Base-by-base conservation (phyloP, 2,888 invertebrate genomes). In the Melikaiella ostensackeni region DNA sequence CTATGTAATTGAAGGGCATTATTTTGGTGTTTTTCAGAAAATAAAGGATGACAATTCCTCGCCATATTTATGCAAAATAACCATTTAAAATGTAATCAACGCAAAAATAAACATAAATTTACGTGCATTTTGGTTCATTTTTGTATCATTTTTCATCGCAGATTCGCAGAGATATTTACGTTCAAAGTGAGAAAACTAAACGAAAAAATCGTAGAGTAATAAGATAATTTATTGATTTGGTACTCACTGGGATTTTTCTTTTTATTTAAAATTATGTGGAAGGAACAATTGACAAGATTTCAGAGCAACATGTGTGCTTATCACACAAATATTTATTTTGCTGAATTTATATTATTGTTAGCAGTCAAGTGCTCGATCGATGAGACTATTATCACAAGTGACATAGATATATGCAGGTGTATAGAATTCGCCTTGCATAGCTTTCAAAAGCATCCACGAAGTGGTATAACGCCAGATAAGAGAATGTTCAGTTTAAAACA, bases 281-380 rank as follows among this genome's bases (percentile, higher is more conserved):
- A 57, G 27, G 6, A 27, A 57, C 5, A 24, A 57, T 57, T 21
- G 57, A 24, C 5, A 5, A 57, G 13, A 13, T 57, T 11, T 27
- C 57, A 57, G 16, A 59, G 27, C 59, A 59, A 27, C 55, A 55
- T 55, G 21, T 55, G 55, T 21, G 9, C 59, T 27, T 59, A 27
- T 27, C 59, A 59, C 27, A 27, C 13, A 27, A 24, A 16, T n/a
- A 16, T 6, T 24, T 57, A 57, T 0, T 16, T 59, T 4, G 27
- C 16, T 59, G 59, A 13, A 27, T 59, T 59, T 16, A 16, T 2
- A 59, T 27, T 59, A 16, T 11, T 70, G 9, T 50, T 30, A 13
- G 46, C 19, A 70, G 33, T 21, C 50, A 30, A 70, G 50, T 27
- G 30, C 11, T n/a, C 50, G 70, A 50, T 70, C 70, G 70, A 70